Conservation (phyloP, 2,888 invertebrate species). For the Smittia sp. region DNA sequence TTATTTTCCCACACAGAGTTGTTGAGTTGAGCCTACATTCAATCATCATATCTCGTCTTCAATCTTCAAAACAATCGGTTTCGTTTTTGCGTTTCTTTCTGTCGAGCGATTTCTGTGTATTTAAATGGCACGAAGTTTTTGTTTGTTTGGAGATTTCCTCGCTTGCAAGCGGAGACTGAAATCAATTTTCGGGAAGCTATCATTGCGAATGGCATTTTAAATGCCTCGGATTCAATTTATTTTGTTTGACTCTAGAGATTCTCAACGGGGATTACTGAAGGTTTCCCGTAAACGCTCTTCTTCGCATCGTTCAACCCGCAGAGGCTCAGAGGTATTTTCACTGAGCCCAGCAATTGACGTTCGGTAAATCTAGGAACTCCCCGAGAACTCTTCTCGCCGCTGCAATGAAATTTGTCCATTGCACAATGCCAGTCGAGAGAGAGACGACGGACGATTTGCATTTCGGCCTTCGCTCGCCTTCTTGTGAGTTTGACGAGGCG, state of each 20-base stretch:
- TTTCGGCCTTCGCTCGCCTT: not conserved
- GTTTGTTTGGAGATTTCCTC: not conserved
- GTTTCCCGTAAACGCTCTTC: too few relatives aligned
- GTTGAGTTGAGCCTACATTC: conserved; percentile 7
- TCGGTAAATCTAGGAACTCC: too few relatives aligned
- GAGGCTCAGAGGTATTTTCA: too few relatives aligned
- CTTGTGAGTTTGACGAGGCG: not conserved
- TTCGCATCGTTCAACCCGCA: too few relatives aligned
- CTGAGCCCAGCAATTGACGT: too few relatives aligned
- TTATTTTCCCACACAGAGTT: not conserved
- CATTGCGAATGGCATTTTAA: conserved; percentile 28
- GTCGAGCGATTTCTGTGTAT: not conserved
- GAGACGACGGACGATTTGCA: conserved; percentile 12
- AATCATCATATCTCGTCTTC: conserved; percentile 27
- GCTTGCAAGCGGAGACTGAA: not conserved
- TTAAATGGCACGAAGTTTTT: conserved; percentile 9
- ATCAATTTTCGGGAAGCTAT: not conserved
- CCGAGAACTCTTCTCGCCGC: too few relatives aligned
- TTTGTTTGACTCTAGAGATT: not conserved
- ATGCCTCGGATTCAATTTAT: not conserved
- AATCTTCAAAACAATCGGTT: not conserved
- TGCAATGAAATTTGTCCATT: not conserved
- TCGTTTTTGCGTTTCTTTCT: not conserved
- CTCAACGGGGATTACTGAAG: not conserved
- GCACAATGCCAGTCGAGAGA: not conserved